A percentile compares a stretch with the other conserved stretches of the same genome.
Evolutionary conservation across 2,888 invertebrate species (phyloP).

Genomic region (Nesidiocoris tenuis): DNA sequence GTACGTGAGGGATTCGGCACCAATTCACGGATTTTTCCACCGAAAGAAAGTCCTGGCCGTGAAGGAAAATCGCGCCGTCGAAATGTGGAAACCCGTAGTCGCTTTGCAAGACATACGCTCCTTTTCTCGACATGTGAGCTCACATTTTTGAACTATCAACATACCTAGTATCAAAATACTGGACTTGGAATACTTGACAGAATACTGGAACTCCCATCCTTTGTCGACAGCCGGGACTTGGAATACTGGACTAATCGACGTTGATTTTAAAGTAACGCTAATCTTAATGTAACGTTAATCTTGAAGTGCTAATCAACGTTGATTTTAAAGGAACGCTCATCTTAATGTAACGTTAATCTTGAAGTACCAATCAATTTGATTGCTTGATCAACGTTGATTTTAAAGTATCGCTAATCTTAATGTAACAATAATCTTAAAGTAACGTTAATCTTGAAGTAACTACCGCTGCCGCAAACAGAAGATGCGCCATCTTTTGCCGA

Average conservation of each 20-base stretch:
- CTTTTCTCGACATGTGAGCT: constrained; percentile 25
- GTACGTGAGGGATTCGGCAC: constrained; percentile 31
- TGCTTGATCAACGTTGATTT: neutral
- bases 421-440: neutral
- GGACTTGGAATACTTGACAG: neutral
- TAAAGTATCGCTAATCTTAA: neutral
- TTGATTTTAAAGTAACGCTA: too few species aligned
- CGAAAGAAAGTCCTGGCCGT: constrained; percentile 18
- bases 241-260: too few species aligned
- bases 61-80: constrained; percentile 30
- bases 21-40: constrained; percentile 35
- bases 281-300: too few species aligned
- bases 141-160: neutral
- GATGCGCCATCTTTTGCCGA: too few species aligned
- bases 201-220: neutral
- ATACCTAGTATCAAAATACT: neutral
- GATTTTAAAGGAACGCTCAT: neutral
- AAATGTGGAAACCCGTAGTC: constrained; percentile 39
- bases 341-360: neutral
- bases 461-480: too few species aligned
- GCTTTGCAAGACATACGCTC: constrained; percentile 20
- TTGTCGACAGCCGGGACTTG: too few species aligned
- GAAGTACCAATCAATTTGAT: too few species aligned
- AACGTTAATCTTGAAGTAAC: too few species aligned
- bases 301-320: too few species aligned